Evolutionary conservation across 2,113 vertebrate genomes (phyloP).

Genomic region (Tautogolabrus adspersus): DNA sequence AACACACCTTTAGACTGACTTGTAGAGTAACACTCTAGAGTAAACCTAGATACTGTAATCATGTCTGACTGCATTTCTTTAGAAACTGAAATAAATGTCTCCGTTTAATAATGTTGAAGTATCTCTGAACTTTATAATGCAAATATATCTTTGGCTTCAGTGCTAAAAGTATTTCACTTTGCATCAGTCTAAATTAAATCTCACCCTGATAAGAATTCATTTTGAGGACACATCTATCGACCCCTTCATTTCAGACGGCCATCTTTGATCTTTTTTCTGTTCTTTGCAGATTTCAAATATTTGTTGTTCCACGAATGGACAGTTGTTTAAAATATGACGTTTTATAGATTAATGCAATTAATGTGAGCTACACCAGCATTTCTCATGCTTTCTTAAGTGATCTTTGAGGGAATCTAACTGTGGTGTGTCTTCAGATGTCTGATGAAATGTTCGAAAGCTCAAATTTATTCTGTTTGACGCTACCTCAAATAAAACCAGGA

Average conservation of each 20-base stretch:
- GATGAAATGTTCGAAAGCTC: conserved; percentile 4
- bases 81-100: conserved; percentile 1
- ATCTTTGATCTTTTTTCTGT: conserved; percentile 19
- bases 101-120: too few species aligned
- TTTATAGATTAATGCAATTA: not conserved
- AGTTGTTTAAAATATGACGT: not conserved
- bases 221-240: not conserved
- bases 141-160: conserved; percentile 65
- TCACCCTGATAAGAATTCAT: not conserved
- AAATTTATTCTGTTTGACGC: conserved; percentile 14
- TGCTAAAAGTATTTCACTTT: conserved; percentile 9
- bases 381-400: not conserved
- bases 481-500: not conserved
- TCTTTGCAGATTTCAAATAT: not conserved
- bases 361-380: not conserved
- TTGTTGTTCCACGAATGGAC: not conserved
- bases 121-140: not conserved
- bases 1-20: not conserved
- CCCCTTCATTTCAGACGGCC: conserved; percentile 31
- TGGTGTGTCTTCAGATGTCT: not conserved
- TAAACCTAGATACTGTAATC: not conserved
- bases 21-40: not conserved
- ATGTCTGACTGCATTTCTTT: not conserved
- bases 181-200: conserved; percentile 3
- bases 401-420: not conserved